Conservation (phyloP, 2,113 vertebrate species). For the Mirounga angustirostris region DNA sequence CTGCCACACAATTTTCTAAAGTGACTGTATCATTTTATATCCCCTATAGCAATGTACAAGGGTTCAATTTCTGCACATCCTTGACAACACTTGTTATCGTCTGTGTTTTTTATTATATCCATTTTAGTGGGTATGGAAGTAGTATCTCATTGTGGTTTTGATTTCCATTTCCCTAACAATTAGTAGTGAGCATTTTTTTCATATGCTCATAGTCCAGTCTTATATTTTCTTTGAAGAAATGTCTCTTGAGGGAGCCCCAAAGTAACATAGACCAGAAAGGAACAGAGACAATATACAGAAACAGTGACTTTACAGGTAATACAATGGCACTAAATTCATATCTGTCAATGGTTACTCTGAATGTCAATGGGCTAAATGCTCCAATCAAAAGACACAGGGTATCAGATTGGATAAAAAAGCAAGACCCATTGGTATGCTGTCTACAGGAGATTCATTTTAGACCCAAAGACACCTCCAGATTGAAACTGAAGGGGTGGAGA, state of each 20-base stretch:
- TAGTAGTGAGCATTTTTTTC: not conserved
- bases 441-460: too few relatives aligned
- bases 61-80: not conserved
- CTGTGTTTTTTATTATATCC: not conserved
- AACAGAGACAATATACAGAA: not conserved
- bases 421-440: too few relatives aligned
- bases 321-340: not conserved
- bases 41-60: not conserved
- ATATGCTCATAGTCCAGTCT: not conserved
- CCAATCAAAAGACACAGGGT: not conserved
- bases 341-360: not conserved
- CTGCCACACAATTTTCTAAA: not conserved
- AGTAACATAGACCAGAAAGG: not conserved
- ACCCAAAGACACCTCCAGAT: not conserved
- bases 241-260: not conserved
- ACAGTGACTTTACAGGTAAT: not conserved
- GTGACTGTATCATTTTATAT: not conserved
- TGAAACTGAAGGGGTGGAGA: not conserved
- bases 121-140: not conserved
- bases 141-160: not conserved
- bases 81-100: not conserved
- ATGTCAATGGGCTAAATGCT: not conserved
- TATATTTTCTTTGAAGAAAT: not conserved
- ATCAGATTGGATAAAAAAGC: not conserved
- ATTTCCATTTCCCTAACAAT: not conserved